Percentiles rank a stretch among this genome's conserved stretches.
Conservation (phyloP, 2,113 vertebrate species). For the Sphyrna mokarran region DNA sequence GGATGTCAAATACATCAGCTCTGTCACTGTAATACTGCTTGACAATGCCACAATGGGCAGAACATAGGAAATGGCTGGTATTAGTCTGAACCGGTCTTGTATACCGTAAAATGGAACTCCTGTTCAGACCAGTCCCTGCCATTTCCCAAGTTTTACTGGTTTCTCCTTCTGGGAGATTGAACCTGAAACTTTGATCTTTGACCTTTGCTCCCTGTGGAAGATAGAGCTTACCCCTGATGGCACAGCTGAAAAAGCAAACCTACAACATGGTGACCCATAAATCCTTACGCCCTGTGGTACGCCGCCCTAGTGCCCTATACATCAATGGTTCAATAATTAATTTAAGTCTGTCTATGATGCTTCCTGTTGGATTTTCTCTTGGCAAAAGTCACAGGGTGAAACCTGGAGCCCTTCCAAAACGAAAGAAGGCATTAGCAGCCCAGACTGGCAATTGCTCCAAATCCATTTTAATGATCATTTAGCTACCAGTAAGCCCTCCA, state of each 20-base stretch:
- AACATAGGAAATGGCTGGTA: no score
- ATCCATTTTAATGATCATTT: conserved; percentile 34
- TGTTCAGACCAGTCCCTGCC: no score
- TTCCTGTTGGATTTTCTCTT: conserved; percentile 14
- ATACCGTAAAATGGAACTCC: no score
- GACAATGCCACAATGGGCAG: background rate
- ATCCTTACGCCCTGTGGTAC: background rate
- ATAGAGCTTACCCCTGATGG: background rate
- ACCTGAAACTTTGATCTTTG: background rate
- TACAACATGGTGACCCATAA: background rate
- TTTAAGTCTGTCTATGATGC: background rate
- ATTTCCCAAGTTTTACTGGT: no score
- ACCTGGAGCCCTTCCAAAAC: background rate
- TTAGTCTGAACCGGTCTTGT: no score
- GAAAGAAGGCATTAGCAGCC: background rate
- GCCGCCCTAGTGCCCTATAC: background rate
- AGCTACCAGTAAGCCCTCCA: conserved; percentile 23
- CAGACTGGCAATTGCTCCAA: background rate
- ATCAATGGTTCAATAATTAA: background rate
- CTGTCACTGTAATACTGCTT: background rate
- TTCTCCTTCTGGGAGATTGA: background rate
- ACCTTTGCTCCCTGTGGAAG: background rate
- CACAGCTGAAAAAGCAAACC: background rate
- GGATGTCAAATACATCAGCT: conserved; percentile 34
- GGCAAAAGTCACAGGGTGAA: background rate